phyloP scores from a whole-genome alignment of 2,113 vertebrate genomes.

The Scatophagus argus region DNA sequence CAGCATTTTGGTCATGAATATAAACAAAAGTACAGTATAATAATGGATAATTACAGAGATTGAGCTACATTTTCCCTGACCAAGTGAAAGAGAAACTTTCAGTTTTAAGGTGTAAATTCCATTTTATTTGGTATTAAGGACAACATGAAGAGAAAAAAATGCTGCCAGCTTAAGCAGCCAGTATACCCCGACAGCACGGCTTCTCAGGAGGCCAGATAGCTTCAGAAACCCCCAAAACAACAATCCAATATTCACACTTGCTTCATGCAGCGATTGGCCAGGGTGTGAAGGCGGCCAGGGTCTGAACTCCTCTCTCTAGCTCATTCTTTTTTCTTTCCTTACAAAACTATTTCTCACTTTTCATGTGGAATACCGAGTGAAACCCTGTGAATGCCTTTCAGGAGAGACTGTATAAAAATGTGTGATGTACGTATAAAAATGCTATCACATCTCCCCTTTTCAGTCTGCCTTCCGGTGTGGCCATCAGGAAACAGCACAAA shows the following conservation, averaged over 20 bases:
- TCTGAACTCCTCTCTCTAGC: background rate
- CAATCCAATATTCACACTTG: background rate
- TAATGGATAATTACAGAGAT: no score
- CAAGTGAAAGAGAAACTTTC: background rate
- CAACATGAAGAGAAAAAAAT: background rate
- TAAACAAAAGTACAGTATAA: no score
- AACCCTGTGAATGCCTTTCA: background rate
- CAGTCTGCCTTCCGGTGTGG: no score
- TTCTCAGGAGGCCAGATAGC: background rate
- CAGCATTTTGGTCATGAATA: no score
- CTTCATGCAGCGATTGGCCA: background rate
- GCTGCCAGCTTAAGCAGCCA: background rate
- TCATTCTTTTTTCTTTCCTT: background rate
- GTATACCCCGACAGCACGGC: background rate
- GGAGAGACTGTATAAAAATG: background rate
- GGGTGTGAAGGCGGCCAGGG: background rate
- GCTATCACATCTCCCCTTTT: background rate
- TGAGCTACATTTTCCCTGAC: background rate
- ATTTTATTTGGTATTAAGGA: background rate
- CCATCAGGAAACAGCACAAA: background rate
- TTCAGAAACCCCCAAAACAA: background rate
- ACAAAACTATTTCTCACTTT: background rate
- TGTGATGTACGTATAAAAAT: background rate
- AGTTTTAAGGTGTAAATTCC: background rate
- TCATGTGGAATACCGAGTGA: background rate